A percentile compares a stretch with the other conserved stretches of the same genome.
These are phyloP conservation scores for Eulithis testata DNA, from an alignment of 2,888 invertebrate species.

Conservation along the genomic window DNA sequence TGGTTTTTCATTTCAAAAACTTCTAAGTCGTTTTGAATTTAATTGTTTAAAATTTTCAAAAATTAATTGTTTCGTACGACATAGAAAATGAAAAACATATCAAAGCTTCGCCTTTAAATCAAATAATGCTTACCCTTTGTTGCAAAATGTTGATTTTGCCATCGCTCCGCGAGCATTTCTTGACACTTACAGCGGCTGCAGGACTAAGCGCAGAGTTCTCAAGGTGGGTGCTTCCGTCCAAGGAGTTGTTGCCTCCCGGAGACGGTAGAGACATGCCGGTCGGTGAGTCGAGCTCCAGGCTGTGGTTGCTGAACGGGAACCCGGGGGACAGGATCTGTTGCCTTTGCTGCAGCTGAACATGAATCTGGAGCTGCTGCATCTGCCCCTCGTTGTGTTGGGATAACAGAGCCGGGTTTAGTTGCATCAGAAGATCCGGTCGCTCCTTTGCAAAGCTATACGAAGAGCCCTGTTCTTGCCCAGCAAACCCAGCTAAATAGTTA, in stretches of 20 bases:
- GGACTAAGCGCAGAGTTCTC: conserved; percentile 86
- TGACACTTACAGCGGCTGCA: conserved; percentile 88
- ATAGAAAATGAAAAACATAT: conserved; percentile 66
- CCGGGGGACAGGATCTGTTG: conserved; percentile 85
- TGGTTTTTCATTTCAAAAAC: conserved; percentile 58
- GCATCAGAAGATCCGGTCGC: conserved; percentile 85
- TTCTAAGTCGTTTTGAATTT: conserved; percentile 62
- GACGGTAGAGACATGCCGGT: conserved; percentile 91
- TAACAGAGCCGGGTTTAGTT: conserved; percentile 82
- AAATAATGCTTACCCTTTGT: conserved; percentile 93
- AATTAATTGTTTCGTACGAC: conserved; percentile 50
- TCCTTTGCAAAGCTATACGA: conserved; percentile 86
- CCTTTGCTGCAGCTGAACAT: conserved; percentile 88
- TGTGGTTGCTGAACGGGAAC: conserved; percentile 87
- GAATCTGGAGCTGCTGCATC: conserved; percentile 87
- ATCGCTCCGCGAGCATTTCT: conserved; percentile 86
- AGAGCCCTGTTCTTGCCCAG: conserved; percentile 80
- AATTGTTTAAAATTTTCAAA: conserved; percentile 28
- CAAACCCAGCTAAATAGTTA: conserved; percentile 71
- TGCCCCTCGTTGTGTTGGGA: conserved; percentile 83
- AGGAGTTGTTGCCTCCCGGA: conserved; percentile 89
- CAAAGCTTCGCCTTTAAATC: conserved; percentile 85
- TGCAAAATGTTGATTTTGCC: conserved; percentile 88
- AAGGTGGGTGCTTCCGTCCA: conserved; percentile 86
- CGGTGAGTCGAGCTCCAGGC: conserved; percentile 90